phyloP scores from a whole-genome alignment of 2,113 vertebrate species.

The Gymnogyps californianus region DNA sequence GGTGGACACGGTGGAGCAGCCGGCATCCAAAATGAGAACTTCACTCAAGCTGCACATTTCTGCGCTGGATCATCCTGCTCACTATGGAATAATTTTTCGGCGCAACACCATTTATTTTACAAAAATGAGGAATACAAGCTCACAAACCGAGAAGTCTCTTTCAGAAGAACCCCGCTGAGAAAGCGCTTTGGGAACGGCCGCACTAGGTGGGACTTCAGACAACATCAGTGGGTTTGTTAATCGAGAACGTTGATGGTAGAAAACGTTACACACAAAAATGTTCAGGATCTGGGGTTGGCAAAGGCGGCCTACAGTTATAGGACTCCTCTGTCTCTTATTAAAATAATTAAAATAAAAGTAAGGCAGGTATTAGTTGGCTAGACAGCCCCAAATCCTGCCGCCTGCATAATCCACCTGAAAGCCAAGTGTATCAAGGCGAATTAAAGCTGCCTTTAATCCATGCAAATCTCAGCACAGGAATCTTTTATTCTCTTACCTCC shows the following conservation, averaged over 20 bases:
- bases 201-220: background rate
- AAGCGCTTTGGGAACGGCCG: background rate
- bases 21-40: background rate
- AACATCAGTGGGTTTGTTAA: background rate
- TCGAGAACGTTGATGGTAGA: rapidly evolving
- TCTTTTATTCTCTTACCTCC: constrained; percentile 30
- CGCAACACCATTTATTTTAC: rapidly evolving
- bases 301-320: background rate
- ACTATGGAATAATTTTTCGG: rapidly evolving
- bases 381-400: constrained; percentile 13
- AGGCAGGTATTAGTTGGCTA: constrained; percentile 28
- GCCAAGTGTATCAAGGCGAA: constrained; percentile 21
- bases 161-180: background rate
- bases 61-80: background rate
- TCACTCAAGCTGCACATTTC: background rate
- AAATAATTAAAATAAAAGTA: constrained; percentile 6
- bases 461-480: constrained; percentile 21
- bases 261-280: background rate
- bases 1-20: background rate
- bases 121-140: background rate
- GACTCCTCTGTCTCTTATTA: background rate
- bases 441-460: constrained; percentile 52
- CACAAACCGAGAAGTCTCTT: background rate
- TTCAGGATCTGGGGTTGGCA: background rate
- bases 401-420: constrained; percentile 31